phyloP scores from a whole-genome alignment of 2,113 vertebrate genomes.

The Pachypanchax playfairii region DNA sequence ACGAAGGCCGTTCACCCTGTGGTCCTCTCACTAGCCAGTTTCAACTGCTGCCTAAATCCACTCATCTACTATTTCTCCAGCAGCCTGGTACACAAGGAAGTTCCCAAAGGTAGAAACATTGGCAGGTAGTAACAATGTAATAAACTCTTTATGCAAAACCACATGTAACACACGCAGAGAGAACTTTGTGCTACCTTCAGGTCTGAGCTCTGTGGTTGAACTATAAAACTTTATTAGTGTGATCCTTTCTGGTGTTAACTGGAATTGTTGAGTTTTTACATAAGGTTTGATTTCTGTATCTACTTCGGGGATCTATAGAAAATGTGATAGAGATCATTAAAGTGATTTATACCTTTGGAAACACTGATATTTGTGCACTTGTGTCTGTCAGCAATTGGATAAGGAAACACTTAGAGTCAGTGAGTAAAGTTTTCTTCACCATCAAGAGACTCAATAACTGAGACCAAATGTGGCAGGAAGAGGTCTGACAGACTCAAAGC shows the following conservation, averaged over 20 bases:
- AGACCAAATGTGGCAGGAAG: too few relatives aligned
- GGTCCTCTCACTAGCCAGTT: conserved; percentile 72
- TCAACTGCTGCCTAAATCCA: conserved; percentile 80
- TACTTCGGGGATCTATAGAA: too few relatives aligned
- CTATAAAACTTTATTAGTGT: not conserved
- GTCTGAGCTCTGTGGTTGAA: not conserved
- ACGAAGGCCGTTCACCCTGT: conserved; percentile 72
- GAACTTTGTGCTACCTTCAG: not conserved
- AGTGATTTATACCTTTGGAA: not conserved
- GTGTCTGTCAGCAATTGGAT: not conserved
- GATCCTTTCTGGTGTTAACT: not conserved
- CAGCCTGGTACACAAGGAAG: conserved; percentile 54
- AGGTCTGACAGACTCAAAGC: too few relatives aligned
- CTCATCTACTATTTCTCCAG: conserved; percentile 78
- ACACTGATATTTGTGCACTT: not conserved
- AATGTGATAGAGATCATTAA: too few relatives aligned
- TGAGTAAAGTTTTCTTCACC: too few relatives aligned
- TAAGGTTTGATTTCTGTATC: not conserved
- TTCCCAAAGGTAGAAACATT: conserved; percentile 35
- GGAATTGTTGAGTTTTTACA: not conserved
- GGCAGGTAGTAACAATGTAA: conserved; percentile 45
- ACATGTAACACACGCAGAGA: not conserved
- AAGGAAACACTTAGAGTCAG: too few relatives aligned
- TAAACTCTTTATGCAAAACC: not conserved
- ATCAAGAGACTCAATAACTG: too few relatives aligned